Conservation (phyloP, 2,113 vertebrate species). For the Dicrurus megarhynchus region DNA sequence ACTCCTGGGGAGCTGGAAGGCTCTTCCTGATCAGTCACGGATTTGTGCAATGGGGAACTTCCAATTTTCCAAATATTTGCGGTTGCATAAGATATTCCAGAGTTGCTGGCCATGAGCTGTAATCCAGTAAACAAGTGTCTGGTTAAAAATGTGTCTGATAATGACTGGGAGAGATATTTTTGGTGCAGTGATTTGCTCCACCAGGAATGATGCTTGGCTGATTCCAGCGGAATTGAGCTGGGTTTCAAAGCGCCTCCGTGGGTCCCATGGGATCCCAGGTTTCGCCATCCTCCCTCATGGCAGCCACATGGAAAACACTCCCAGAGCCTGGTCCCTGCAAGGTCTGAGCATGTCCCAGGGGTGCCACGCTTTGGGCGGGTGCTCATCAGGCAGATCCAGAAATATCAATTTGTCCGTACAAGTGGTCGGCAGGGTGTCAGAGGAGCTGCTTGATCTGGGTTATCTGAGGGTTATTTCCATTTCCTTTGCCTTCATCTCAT, state of each 20-base stretch:
- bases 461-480: background rate
- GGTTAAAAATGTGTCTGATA: background rate
- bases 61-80: constrained; percentile 1
- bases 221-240: background rate
- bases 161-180: background rate
- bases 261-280: background rate
- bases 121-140: background rate
- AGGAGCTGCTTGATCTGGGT: accelerated
- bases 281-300: accelerated
- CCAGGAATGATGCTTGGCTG: background rate
- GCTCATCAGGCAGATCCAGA: background rate
- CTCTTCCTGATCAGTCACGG: background rate
- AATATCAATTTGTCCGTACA: accelerated
- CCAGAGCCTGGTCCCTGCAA: background rate
- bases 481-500: background rate
- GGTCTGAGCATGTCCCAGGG: accelerated
- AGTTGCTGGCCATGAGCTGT: background rate
- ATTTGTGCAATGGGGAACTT: background rate
- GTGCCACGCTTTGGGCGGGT: background rate
- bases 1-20: background rate
- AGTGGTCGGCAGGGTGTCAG: accelerated
- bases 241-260: accelerated
- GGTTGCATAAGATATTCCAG: background rate
- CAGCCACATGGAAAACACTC: background rate
- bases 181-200: background rate